Conservation (phyloP, 2,113 vertebrate species). For the Tupaia chinensis region DNA sequence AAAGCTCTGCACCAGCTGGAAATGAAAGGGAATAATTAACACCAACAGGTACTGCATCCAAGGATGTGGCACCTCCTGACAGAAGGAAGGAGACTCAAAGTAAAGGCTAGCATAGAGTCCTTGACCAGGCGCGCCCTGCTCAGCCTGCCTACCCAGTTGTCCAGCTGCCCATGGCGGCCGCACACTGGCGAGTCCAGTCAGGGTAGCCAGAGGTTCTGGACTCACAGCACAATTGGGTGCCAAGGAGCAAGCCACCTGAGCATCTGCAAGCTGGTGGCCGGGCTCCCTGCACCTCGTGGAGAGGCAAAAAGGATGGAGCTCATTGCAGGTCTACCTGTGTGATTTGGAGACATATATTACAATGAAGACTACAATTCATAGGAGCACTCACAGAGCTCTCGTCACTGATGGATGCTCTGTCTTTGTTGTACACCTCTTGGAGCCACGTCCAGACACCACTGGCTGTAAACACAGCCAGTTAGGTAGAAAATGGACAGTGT, state of each 20-base stretch:
- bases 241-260: background rate
- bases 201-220: background rate
- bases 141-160: constrained; percentile 28
- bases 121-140: constrained; percentile 76
- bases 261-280: background rate
- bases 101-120: constrained; percentile 82
- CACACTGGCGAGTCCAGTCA: background rate
- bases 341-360: background rate
- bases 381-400: background rate
- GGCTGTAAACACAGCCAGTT: background rate
- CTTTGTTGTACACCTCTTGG: background rate
- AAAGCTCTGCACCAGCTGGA: constrained; percentile 85
- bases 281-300: background rate
- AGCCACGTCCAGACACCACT: background rate
- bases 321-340: background rate
- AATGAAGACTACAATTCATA: background rate
- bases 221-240: background rate
- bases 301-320: background rate
- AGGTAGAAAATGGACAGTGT: too few species aligned
- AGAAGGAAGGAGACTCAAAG: constrained; percentile 85
- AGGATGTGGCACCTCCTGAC: constrained; percentile 84
- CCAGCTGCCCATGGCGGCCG: background rate
- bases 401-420: too few species aligned
- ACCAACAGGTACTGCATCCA: constrained; percentile 79
- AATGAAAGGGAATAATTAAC: constrained; percentile 89